Evolutionary conservation across 2,797 vertebrate species (phyloP).

Genomic region (Sternotherus odoratus): DNA sequence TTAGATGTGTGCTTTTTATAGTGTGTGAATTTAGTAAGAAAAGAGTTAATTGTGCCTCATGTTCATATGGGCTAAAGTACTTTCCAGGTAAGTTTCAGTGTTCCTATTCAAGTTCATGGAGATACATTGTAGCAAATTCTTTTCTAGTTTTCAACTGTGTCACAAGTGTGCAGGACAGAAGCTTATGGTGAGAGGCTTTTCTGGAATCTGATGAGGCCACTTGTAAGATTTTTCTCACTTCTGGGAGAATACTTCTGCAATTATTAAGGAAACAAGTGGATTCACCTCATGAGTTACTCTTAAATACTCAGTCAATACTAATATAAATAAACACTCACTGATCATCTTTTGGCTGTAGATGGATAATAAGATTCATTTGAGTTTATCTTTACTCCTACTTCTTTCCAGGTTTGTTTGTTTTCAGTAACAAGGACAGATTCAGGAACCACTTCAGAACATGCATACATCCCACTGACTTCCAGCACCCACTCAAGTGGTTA

Average conservation of each 20-base stretch:
- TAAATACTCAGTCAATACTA: neutral
- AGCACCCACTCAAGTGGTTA: neutral
- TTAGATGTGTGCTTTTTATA: neutral
- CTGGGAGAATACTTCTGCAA: too few species aligned
- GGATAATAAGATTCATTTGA: neutral
- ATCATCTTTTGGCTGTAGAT: neutral
- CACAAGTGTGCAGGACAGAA: neutral
- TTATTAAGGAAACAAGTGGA: neutral
- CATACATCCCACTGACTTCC: neutral
- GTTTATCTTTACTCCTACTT: neutral
- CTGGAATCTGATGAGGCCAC: neutral
- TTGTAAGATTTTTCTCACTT: neutral
- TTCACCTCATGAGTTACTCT: neutral
- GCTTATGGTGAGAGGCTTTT: neutral
- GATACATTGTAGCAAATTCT: accelerated
- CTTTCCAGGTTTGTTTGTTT: neutral
- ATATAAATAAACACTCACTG: neutral
- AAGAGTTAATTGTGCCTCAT: neutral
- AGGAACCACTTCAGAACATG: neutral
- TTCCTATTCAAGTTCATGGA: accelerated
- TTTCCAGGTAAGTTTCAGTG: neutral
- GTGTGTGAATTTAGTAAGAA: neutral
- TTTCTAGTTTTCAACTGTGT: neutral
- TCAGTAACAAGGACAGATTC: neutral
- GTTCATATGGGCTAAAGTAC: neutral